phyloP scores from a whole-genome alignment of 1,140 invertebrate species.

The Neoseiulus cucumeris region DNA sequence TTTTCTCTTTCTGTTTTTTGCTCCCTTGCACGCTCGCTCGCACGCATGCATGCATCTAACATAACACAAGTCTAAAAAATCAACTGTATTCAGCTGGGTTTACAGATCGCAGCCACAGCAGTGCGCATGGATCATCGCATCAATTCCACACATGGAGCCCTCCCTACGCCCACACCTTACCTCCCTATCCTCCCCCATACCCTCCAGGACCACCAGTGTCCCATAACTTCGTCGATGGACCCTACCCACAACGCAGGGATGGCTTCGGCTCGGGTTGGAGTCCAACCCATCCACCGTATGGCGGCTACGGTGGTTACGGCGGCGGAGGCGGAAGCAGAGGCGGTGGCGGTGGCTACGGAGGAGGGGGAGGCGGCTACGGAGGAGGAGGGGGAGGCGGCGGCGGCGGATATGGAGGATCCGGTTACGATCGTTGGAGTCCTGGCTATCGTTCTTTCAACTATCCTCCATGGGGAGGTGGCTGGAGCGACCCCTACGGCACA shows the following conservation, averaged over 20 bases:
- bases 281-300: constrained; percentile 16
- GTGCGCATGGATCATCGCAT: constrained; percentile 2
- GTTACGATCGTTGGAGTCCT: neutral
- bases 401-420: constrained; percentile 17
- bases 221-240: neutral
- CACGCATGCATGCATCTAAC: no score
- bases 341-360: constrained; percentile 25
- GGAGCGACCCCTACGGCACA: neutral
- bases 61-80: no score
- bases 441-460: constrained; percentile 6
- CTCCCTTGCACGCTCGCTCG: no score
- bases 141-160: constrained; percentile 5
- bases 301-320: constrained; percentile 26
- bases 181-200: neutral
- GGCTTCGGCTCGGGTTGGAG: neutral
- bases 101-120: constrained; percentile 8
- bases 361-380: constrained; percentile 28
- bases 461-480: neutral
- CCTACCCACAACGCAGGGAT: neutral
- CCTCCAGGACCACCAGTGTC: neutral
- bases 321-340: constrained; percentile 22
- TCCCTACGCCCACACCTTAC: neutral
- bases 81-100: constrained; percentile 8
- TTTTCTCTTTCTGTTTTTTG: no score
- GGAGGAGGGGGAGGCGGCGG: constrained; percentile 27